Evolutionary conservation across 2,113 vertebrate genomes (phyloP).

Genomic region (Poeciliopsis retropinna): DNA sequence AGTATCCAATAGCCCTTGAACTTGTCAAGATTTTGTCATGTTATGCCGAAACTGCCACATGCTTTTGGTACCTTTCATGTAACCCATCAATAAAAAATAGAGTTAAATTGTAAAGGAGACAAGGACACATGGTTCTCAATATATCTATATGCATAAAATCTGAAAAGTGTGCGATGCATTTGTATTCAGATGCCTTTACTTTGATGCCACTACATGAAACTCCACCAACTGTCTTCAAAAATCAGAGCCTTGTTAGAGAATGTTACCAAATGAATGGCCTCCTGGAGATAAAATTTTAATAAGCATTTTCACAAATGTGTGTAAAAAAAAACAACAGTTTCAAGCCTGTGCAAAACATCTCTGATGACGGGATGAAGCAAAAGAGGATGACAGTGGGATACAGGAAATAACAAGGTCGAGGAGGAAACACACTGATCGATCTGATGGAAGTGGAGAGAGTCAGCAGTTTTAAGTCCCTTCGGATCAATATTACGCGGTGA

Average conservation of each 20-base stretch:
- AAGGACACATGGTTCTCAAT: neutral
- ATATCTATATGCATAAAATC: neutral
- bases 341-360: slow-evolving; percentile 1
- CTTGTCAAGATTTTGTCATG: neutral
- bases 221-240: neutral
- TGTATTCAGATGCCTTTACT: neutral
- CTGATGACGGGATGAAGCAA: neutral
- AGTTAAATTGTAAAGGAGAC: neutral
- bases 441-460: slow-evolving; percentile 18
- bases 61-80: neutral
- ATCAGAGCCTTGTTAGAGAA: neutral
- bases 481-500: slow-evolving; percentile 34
- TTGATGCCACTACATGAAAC: neutral
- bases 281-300: neutral
- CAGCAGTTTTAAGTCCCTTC: slow-evolving; percentile 45
- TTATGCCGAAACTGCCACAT: neutral
- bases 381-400: slow-evolving; percentile 13
- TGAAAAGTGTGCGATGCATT: neutral
- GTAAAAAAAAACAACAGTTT: neutral
- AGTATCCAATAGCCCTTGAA: neutral
- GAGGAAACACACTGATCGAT: slow-evolving; percentile 34
- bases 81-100: neutral
- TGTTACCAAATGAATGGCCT: neutral
- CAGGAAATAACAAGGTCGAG: slow-evolving; percentile 18
- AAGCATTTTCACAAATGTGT: neutral